A percentile compares a stretch with the other conserved stretches of the same genome.
Conservation (phyloP, 2,888 invertebrate species). For the Caenorhabditis macrosperma region DNA sequence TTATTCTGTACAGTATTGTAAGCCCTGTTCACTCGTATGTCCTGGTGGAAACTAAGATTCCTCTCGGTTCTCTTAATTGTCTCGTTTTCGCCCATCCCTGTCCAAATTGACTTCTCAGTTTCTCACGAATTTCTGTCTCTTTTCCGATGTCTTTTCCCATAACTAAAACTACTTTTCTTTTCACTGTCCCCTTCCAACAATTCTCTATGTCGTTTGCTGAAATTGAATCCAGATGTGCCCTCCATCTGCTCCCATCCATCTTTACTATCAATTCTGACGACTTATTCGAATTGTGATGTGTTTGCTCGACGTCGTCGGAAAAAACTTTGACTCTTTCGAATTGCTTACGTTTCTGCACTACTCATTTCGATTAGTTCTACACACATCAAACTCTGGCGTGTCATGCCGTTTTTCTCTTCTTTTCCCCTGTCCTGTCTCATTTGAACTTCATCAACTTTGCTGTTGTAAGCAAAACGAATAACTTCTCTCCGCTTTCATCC, state of each 20-base stretch:
- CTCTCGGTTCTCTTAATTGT: conserved; percentile 29
- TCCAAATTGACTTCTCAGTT: not conserved
- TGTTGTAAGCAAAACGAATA: conserved; percentile 47
- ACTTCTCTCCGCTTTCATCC: conserved; percentile 8
- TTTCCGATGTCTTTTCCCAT: not conserved
- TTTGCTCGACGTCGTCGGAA: not conserved
- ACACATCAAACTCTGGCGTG: conserved; percentile 53
- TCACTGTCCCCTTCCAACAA: not conserved
- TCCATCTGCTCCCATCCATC: conserved; percentile 15
- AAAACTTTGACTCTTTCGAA: not conserved
- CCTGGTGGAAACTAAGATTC: conserved; percentile 12
- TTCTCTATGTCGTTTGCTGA: conserved; percentile 26
- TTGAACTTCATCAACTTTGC: conserved; percentile 51
- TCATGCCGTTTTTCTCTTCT: conserved; percentile 38
- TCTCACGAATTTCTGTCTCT: conserved; percentile 6
- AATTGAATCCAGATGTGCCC: conserved; percentile 50
- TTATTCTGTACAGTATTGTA: conserved; percentile 14
- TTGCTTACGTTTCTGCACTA: not conserved
- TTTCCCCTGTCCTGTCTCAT: not conserved
- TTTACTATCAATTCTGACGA: conserved; percentile 17
- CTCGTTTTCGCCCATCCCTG: not conserved
- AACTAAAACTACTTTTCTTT: not conserved
- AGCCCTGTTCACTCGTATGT: not conserved
- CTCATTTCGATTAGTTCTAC: conserved; percentile 31
- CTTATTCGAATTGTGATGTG: conserved; percentile 26